These are phyloP conservation scores for Cephalopachus bancanus DNA, from an alignment of 2,797 vertebrate species.

Conservation along the genomic window DNA sequence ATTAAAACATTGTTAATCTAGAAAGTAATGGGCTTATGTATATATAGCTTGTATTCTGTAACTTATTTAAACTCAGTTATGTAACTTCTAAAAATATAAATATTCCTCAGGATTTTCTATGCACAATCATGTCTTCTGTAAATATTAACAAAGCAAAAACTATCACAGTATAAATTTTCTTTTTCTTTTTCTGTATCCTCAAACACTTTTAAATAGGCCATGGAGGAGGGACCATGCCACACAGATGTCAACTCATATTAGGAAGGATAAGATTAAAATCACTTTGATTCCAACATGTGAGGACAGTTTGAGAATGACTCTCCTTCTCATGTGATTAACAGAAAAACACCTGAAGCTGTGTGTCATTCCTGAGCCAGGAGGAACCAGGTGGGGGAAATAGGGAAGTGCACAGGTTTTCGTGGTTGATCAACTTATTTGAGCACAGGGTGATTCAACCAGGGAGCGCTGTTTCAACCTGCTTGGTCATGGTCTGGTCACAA, in stretches of 20 bases:
- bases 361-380: neutral
- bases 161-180: neutral
- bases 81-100: too few species aligned
- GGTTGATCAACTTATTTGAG: neutral
- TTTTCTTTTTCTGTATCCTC: neutral
- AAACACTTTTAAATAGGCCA: neutral
- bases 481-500: conserved; percentile 11
- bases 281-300: neutral
- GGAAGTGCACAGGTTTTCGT: neutral
- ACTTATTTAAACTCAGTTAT: neutral
- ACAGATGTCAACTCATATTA: conserved; percentile 43
- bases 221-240: neutral
- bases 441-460: neutral
- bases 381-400: neutral
- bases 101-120: neutral
- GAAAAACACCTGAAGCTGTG: neutral
- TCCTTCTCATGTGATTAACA: conserved; percentile 11
- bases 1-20: neutral
- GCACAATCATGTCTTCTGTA: neutral
- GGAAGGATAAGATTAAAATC: conserved; percentile 1
- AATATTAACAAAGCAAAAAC: conserved; percentile 34
- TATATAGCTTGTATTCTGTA: neutral
- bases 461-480: neutral
- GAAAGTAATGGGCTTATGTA: neutral
- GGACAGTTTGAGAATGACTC: conserved; percentile 34